Percentiles rank a stretch among this genome's conserved stretches.
Evolutionary conservation across 1,140 invertebrate genomes (phyloP).

Genomic region (Saxidomus purpurata): DNA sequence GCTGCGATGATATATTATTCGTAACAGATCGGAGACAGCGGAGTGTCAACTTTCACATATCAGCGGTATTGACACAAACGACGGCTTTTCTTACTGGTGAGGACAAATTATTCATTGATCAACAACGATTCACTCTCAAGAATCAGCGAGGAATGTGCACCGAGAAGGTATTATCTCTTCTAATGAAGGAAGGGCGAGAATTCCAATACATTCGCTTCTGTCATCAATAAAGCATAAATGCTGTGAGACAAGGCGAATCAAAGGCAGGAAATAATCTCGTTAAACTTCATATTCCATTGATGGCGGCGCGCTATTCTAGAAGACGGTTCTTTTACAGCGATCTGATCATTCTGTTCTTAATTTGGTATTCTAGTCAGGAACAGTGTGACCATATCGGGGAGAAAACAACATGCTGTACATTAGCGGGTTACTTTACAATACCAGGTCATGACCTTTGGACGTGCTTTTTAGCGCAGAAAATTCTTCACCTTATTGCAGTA

Average conservation of each 20-base stretch:
- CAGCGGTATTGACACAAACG: neutral
- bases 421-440: no score
- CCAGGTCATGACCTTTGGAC: no score
- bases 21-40: no score
- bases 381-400: no score
- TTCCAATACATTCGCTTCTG: conserved; percentile 17
- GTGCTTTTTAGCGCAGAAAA: no score
- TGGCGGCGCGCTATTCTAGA: neutral
- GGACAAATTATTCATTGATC: conserved; percentile 10
- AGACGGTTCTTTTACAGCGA: neutral
- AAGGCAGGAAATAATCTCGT: conserved; percentile 27
- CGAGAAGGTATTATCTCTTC: neutral
- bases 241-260: conserved; percentile 16
- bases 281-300: neutral
- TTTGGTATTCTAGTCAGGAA: conserved; percentile 7
- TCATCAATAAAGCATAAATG: conserved; percentile 6
- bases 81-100: neutral
- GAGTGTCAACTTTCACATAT: neutral
- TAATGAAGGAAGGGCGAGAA: conserved; percentile 6
- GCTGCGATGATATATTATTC: no score
- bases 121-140: neutral
- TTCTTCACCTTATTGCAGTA: no score
- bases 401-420: no score
- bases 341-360: neutral
- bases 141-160: neutral